Conservation (phyloP, 2,888 invertebrate genomes). For the Melieria picta region DNA sequence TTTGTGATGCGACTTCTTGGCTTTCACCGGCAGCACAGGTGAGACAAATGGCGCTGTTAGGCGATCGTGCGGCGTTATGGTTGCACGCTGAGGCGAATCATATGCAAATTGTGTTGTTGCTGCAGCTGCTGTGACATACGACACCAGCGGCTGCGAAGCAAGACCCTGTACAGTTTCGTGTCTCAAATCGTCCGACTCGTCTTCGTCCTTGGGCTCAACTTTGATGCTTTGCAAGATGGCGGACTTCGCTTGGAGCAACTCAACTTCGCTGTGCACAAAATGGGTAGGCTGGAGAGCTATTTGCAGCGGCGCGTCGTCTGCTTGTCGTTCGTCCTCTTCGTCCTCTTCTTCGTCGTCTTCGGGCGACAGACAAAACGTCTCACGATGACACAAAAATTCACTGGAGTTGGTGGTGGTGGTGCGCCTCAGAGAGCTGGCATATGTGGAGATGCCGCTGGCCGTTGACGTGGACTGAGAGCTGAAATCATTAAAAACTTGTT, state of each 20-base stretch:
- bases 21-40: slow-evolving; percentile 41
- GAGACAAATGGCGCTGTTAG: slow-evolving; percentile 25
- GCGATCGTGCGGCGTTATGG: slow-evolving; percentile 38
- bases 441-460: slow-evolving; percentile 65
- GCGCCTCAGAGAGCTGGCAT: slow-evolving; percentile 64
- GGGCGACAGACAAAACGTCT: slow-evolving; percentile 64
- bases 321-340: slow-evolving; percentile 40
- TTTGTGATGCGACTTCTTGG: slow-evolving; percentile 52
- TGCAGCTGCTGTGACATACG: slow-evolving; percentile 10
- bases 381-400: slow-evolving; percentile 65
- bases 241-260: slow-evolving; percentile 2
- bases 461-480: slow-evolving; percentile 65
- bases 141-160: neutral
- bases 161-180: neutral
- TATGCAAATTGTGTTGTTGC: slow-evolving; percentile 20
- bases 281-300: neutral
- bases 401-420: slow-evolving; percentile 65
- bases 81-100: slow-evolving; percentile 27
- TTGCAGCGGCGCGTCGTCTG: neutral
- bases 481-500: slow-evolving; percentile 24
- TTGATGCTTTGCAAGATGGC: slow-evolving; percentile 36
- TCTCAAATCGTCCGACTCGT: slow-evolving; percentile 12
- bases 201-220: slow-evolving; percentile 40
- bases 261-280: neutral
- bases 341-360: slow-evolving; percentile 57